phyloP scores from a whole-genome alignment of 2,797 vertebrate genomes.

The Sebastolobus alascanus region DNA sequence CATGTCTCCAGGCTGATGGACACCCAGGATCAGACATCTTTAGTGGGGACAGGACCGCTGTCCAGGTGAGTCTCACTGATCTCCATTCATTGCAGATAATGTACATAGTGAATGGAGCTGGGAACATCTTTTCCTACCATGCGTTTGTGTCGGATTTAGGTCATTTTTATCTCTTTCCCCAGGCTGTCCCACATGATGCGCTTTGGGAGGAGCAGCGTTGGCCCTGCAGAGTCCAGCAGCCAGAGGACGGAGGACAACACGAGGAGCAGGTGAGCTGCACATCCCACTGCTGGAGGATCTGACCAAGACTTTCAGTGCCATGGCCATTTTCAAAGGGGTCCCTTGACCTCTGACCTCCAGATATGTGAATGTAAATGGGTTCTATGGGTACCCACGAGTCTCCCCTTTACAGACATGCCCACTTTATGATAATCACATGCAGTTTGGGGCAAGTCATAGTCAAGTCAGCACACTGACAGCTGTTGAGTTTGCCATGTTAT shows the following conservation, averaged over 20 bases:
- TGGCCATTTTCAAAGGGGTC: no score
- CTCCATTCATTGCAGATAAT: neutral
- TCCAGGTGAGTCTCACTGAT: slow-evolving; percentile 81
- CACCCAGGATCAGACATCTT: slow-evolving; percentile 45
- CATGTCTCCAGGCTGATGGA: slow-evolving; percentile 46
- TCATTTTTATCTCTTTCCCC: neutral
- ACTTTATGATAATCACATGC: no score
- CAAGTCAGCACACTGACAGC: no score
- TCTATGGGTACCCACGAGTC: no score
- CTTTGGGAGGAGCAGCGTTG: slow-evolving; percentile 75
- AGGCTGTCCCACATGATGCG: slow-evolving; percentile 83
- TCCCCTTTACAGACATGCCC: no score
- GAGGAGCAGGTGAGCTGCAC: slow-evolving; percentile 75
- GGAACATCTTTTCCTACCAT: neutral
- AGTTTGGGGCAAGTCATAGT: no score
- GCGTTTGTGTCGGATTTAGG: neutral
- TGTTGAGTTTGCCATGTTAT: no score
- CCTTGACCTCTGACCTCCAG: no score
- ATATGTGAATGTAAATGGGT: no score
- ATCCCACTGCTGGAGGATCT: neutral
- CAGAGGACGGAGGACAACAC: slow-evolving; percentile 29
- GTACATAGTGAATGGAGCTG: neutral
- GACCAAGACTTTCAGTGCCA: neutral
- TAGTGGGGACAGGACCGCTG: slow-evolving; percentile 70
- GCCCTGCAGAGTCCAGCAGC: slow-evolving; percentile 76